Percentiles rank a stretch among this genome's conserved stretches.
Conservation (phyloP, 2,113 vertebrate genomes). For the Odontesthes bonariensis region DNA sequence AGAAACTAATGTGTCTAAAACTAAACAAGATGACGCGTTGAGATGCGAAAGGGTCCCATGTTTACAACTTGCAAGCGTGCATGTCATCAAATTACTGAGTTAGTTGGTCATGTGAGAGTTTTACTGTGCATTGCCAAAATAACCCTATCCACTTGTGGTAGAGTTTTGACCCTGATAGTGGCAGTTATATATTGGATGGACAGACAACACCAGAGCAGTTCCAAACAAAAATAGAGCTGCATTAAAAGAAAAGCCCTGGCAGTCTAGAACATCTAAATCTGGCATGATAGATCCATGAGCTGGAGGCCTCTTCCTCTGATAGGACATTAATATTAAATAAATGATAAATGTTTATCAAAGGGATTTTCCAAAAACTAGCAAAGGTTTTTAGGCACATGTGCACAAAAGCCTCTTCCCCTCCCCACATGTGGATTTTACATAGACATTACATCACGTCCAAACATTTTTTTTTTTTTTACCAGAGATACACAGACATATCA, state of each 20-base stretch:
- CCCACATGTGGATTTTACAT: not conserved
- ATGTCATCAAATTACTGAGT: constrained; percentile 2
- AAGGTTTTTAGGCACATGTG: not conserved
- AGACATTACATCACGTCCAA: not conserved
- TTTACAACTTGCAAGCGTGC: constrained; percentile 3
- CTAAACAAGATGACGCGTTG: not conserved
- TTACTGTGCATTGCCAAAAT: constrained; percentile 22
- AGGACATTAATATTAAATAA: not conserved
- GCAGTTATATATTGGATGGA: not conserved
- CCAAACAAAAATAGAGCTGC: constrained; percentile 3
- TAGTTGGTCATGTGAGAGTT: not conserved
- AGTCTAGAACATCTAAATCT: not conserved
- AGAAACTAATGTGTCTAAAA: not conserved
- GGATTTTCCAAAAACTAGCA: not conserved
- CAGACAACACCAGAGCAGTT: not conserved
- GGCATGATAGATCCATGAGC: not conserved
- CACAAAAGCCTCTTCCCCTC: not conserved
- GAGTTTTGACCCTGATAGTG: constrained; percentile 3
- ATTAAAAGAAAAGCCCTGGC: not conserved
- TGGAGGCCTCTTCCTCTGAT: not conserved
- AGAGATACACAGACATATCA: too few species aligned
- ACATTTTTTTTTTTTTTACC: not conserved
- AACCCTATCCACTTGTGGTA: not conserved
- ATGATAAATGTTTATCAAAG: not conserved
- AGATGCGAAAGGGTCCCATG: not conserved